Evolutionary conservation across 2,888 invertebrate species (phyloP).

Genomic region (Conomelus anceps): DNA sequence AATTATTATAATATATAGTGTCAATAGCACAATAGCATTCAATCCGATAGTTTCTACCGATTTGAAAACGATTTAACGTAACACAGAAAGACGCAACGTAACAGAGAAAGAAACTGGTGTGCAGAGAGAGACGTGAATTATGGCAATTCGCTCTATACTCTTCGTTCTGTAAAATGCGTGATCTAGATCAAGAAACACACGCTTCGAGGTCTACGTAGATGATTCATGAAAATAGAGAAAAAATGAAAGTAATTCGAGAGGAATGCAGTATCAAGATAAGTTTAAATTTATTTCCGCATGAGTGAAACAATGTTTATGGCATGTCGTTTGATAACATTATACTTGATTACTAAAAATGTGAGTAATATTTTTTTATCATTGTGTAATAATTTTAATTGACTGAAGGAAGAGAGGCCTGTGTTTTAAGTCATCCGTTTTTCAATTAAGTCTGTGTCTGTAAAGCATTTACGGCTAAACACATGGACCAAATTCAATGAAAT

Average conservation of each 20-base stretch:
- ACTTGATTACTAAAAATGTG: background rate
- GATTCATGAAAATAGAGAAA: background rate
- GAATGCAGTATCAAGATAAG: background rate
- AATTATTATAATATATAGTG: background rate
- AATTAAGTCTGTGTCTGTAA: too few relatives aligned
- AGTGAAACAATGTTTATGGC: background rate
- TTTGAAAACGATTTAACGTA: background rate
- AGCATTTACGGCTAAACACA: too few relatives aligned
- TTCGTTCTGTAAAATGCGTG: background rate
- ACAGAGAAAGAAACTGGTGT: background rate
- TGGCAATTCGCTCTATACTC: background rate
- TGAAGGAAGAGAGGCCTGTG: too few relatives aligned
- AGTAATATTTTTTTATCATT: background rate
- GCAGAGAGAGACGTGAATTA: background rate
- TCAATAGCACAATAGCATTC: background rate
- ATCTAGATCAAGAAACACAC: background rate
- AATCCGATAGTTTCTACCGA: background rate
- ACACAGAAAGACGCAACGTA: background rate
- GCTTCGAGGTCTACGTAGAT: background rate
- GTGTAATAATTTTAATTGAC: background rate
- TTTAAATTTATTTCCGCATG: background rate
- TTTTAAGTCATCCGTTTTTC: too few relatives aligned
- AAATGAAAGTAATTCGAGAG: background rate
- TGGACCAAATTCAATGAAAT: too few relatives aligned
- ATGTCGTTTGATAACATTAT: background rate